These are phyloP conservation scores for Napeogenes inachia DNA, from an alignment of 2,888 invertebrate genomes.

Conservation along the genomic window DNA sequence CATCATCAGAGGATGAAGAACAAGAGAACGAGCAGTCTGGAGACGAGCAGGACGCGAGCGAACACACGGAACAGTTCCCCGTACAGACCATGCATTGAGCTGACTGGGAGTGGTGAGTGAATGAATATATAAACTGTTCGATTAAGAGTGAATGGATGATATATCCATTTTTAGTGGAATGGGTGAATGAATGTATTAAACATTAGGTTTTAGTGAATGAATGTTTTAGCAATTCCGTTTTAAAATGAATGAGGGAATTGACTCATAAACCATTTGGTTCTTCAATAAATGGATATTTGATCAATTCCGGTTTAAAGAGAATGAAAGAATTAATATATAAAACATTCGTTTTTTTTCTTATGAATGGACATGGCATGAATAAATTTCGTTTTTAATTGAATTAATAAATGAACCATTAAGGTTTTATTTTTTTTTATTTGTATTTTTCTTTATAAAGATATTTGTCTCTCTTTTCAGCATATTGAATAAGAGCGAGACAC, in stretches of 20 bases:
- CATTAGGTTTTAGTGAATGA: no score
- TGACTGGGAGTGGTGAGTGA: background rate
- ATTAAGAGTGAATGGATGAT: no score
- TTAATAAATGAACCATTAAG: background rate
- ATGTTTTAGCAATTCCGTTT: no score
- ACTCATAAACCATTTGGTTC: no score
- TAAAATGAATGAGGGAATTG: no score
- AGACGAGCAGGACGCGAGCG: constrained; percentile 67
- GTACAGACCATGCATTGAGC: constrained; percentile 56
- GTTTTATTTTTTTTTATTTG: no score
- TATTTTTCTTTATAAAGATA: background rate
- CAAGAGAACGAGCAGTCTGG: constrained; percentile 78
- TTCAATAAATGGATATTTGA: no score
- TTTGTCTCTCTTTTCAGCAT: constrained; percentile 19
- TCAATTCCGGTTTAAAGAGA: no score
- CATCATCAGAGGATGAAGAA: constrained; percentile 80
- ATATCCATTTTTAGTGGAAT: no score
- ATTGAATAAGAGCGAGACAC: constrained; percentile 19
- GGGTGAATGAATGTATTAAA: background rate
- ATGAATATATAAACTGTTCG: background rate
- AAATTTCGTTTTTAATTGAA: background rate
- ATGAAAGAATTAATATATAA: no score
- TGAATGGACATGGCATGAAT: no score
- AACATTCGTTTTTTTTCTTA: no score
- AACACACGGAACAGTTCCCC: constrained; percentile 44